phyloP scores from a whole-genome alignment of 1,140 invertebrate genomes.

The Carcinoscorpius rotundicauda region DNA sequence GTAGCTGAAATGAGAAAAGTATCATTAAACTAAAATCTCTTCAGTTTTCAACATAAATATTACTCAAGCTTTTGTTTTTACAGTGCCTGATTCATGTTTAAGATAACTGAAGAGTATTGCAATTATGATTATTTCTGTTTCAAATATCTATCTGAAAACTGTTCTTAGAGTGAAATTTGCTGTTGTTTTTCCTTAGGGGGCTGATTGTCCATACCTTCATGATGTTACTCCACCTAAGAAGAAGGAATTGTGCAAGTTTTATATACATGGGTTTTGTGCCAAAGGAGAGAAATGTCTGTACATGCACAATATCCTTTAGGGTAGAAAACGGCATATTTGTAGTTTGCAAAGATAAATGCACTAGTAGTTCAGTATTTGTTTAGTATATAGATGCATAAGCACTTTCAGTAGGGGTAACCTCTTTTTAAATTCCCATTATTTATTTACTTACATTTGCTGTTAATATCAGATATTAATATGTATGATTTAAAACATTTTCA shows the following conservation, averaged over 20 bases:
- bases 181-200: conserved; percentile 41
- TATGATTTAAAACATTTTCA: no score
- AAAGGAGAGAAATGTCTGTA: conserved; percentile 92
- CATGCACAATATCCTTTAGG: conserved; percentile 59
- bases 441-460: no score
- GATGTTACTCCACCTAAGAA: conserved; percentile 66
- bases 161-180: background rate
- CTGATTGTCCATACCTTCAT: conserved; percentile 74
- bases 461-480: no score
- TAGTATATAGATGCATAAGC: no score
- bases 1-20: background rate
- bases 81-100: conserved; percentile 1
- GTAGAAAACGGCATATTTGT: no score
- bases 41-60: background rate
- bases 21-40: background rate
- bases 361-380: no score
- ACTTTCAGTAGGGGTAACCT: no score
- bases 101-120: background rate
- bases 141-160: background rate
- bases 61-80: background rate
- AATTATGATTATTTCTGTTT: background rate
- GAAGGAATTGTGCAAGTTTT: conserved; percentile 93
- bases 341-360: no score
- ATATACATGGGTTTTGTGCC: conserved; percentile 86
- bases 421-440: no score